phyloP scores from a whole-genome alignment of 2,888 invertebrate genomes.

The Agrotis puta region DNA sequence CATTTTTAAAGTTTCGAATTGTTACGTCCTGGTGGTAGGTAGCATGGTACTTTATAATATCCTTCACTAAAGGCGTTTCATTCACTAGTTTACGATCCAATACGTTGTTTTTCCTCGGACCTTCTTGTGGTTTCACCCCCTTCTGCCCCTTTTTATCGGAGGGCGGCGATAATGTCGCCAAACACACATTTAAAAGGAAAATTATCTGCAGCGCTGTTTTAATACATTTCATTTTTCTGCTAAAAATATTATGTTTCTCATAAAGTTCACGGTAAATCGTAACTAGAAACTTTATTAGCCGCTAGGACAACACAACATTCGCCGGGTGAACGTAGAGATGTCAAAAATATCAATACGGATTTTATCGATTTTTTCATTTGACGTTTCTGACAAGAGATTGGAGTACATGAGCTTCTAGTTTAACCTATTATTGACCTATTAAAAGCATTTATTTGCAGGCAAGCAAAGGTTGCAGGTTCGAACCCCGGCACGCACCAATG shows the following conservation, averaged over 20 bases:
- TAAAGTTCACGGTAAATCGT: constrained; percentile 18
- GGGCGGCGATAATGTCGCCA: constrained; percentile 87
- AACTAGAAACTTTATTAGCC: constrained; percentile 9
- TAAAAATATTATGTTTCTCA: constrained; percentile 16
- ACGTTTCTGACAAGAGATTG: constrained; percentile 30
- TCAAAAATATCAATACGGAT: constrained; percentile 49
- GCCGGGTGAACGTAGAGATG: constrained; percentile 57
- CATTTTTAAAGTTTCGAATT: constrained; percentile 92
- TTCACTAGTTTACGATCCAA: constrained; percentile 93
- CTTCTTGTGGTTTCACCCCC: constrained; percentile 88
- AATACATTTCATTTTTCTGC: constrained; percentile 80
- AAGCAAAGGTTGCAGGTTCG: too few relatives aligned
- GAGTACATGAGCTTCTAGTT: not conserved
- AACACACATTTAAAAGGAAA: constrained; percentile 81
- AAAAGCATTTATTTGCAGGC: not conserved
- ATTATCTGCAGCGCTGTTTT: constrained; percentile 79
- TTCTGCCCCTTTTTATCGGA: constrained; percentile 87
- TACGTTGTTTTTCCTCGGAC: constrained; percentile 92
- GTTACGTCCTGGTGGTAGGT: constrained; percentile 94
- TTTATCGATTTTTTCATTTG: constrained; percentile 55
- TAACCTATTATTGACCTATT: not conserved
- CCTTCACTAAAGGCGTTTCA: constrained; percentile 92
- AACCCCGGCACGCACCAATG: too few relatives aligned
- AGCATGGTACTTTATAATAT: constrained; percentile 94
- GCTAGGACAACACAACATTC: constrained; percentile 43